A percentile compares a stretch with the other conserved stretches of the same genome.
phyloP scores from a whole-genome alignment of 2,797 vertebrate species.

The Acanthurus leucopareius region DNA sequence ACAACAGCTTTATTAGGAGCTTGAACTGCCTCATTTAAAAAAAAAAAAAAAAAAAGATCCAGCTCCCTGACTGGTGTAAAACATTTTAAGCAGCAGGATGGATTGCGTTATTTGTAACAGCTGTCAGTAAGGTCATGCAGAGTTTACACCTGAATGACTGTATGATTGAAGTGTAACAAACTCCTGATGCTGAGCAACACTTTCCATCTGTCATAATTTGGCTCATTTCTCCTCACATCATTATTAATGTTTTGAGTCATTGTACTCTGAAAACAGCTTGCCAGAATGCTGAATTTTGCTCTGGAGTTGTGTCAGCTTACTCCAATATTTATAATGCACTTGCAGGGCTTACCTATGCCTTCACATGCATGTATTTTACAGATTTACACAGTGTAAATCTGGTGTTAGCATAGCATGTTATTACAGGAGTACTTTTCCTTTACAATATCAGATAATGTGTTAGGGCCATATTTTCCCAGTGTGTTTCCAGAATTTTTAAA shows the following conservation, averaged over 20 bases:
- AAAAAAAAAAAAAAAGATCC: conserved; percentile 1
- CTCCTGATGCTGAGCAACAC: conserved; percentile 39
- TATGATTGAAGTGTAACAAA: conserved; percentile 27
- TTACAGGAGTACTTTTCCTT: too few species aligned
- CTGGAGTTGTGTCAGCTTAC: conserved; percentile 5
- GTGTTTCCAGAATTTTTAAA: too few species aligned
- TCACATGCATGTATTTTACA: conserved; percentile 1
- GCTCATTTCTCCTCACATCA: conserved; percentile 15
- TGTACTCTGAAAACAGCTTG: not conserved
- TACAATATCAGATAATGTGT: too few species aligned
- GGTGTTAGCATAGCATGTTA: conserved; percentile 1
- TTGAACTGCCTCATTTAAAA: not conserved
- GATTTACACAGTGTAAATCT: conserved; percentile 18
- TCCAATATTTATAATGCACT: conserved; percentile 2
- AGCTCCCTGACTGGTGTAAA: conserved; percentile 25
- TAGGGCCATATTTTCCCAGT: too few species aligned
- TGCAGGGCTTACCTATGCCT: not conserved
- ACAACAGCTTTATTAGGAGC: not conserved
- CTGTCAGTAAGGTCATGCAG: conserved; percentile 39
- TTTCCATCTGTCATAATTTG: conserved; percentile 13
- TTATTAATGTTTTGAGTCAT: conserved; percentile 34
- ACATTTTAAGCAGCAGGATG: conserved; percentile 15
- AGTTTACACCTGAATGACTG: conserved; percentile 50
- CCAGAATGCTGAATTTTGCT: conserved; percentile 5
- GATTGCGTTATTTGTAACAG: conserved; percentile 31